Base-by-base conservation (phyloP, 1,140 invertebrate species). In the Brachionus paranguensis region DNA sequence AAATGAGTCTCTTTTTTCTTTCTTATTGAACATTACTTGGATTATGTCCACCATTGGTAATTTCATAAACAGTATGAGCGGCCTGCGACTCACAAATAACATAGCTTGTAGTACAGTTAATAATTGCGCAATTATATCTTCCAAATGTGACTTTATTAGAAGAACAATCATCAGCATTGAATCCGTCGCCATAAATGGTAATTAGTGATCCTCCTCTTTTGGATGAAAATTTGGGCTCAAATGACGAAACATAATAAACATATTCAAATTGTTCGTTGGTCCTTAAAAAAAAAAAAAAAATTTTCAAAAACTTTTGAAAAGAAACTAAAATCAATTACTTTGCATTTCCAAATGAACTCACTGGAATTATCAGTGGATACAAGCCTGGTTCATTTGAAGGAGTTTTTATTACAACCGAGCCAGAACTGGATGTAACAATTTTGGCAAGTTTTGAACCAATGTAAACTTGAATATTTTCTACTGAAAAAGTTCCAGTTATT, bases 151-250 rank as follows among this genome's bases (percentile, higher is more conserved):
- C 86, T n/a, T 85, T 72, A 29, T 85, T 86, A 1, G 14, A 20
- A 8, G 65, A 72, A 12, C 6, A 68, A 84, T 85, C 76, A 8
- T 41, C 37, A 17, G 53, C 84, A 43, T 72, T 84, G 45, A 89
- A 88, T 6, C 88, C 88, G 5, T 78, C 65, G 0, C 88, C 88
- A 17, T 85, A 85, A 12, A 88, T 74, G 7, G 85, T 87, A 12
- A 89, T 14, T 24, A 53, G 24, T 0, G 88, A 87, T 2, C 88
- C 88, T 24, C 88, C 88, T 60, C 85, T 41, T 45, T 43, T 68
- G 4, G 83, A 84, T 5, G 65, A n/a, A 17, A 72, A 5, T 43
- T 41, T 53, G 8, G 83, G 83, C 3, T 68, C 24, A 37, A 84
- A 47, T 17, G 60, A 68, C 4, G 33, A 43, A 41, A 83, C 64